Evolutionary conservation across 2,888 invertebrate species (phyloP).

Genomic region (Ormia ochracea): DNA sequence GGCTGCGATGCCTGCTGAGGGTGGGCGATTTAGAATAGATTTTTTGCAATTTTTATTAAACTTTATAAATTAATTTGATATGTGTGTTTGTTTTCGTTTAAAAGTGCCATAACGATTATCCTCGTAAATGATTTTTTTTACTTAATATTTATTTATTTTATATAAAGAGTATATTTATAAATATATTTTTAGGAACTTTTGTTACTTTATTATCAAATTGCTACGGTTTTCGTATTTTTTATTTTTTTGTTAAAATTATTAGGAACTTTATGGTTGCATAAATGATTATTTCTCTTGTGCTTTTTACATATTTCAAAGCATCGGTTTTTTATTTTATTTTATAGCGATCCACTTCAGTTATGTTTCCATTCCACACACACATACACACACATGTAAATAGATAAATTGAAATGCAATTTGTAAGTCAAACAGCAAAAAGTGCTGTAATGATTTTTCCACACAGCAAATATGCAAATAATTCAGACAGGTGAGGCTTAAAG

Average conservation of each 20-base stretch:
- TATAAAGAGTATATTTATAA: neutral
- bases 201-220: slow-evolving; percentile 43
- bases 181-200: slow-evolving; percentile 43
- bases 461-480: too few species aligned
- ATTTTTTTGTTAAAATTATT: slow-evolving; percentile 40
- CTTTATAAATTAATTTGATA: slow-evolving; percentile 20
- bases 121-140: slow-evolving; percentile 26
- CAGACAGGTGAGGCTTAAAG: neutral
- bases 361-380: neutral
- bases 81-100: slow-evolving; percentile 3
- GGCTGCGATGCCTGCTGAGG: slow-evolving; percentile 1
- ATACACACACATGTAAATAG: neutral
- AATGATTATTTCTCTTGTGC: slow-evolving; percentile 30
- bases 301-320: slow-evolving; percentile 12
- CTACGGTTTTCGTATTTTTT: neutral
- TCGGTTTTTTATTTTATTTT: neutral
- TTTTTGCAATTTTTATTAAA: slow-evolving; percentile 11
- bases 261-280: slow-evolving; percentile 45
- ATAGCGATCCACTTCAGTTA: neutral
- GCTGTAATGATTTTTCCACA: slow-evolving; percentile 10
- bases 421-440: neutral
- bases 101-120: slow-evolving; percentile 31
- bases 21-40: slow-evolving; percentile 32
- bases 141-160: neutral
- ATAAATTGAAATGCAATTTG: slow-evolving; percentile 21